Conservation (phyloP, 2,797 vertebrate genomes). For the Oreochromis grahami region DNA sequence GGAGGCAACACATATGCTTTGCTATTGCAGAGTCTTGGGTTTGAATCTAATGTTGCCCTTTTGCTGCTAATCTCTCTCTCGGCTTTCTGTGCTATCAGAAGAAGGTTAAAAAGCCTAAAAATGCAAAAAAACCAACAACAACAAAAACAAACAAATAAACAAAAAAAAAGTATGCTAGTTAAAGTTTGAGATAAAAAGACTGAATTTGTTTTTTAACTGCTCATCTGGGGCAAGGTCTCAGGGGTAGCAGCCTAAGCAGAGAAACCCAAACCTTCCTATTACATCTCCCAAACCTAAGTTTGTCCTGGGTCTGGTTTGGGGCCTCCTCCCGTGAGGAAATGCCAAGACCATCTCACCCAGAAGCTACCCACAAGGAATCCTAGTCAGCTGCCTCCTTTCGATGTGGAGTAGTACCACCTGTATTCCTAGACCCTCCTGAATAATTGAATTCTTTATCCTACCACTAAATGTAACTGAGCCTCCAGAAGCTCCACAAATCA, state of each 20-base stretch:
- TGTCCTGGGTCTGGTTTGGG: not conserved
- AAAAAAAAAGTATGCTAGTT: not conserved
- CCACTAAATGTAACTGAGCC: not conserved
- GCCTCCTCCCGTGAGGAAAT: not conserved
- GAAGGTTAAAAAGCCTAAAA: not conserved
- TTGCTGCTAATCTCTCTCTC: not conserved
- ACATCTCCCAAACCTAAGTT: too few relatives aligned
- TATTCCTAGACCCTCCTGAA: not conserved
- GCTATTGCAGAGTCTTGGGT: not conserved
- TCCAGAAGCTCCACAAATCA: not conserved
- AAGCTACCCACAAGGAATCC: not conserved
- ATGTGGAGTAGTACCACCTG: not conserved
- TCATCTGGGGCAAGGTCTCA: not conserved
- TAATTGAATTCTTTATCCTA: not conserved
- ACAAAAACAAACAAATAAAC: not conserved
- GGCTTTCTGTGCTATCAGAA: not conserved
- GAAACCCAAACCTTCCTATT: not conserved
- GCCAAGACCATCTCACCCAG: not conserved
- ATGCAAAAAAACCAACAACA: not conserved
- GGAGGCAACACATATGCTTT: not conserved
- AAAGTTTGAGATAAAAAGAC: not conserved
- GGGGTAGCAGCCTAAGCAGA: not conserved
- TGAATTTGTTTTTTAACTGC: not conserved
- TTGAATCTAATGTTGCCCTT: not conserved
- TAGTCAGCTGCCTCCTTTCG: not conserved